These are phyloP conservation scores for Troglohyphantes excavatus DNA, from an alignment of 2,888 invertebrate species.

Conservation along the genomic window DNA sequence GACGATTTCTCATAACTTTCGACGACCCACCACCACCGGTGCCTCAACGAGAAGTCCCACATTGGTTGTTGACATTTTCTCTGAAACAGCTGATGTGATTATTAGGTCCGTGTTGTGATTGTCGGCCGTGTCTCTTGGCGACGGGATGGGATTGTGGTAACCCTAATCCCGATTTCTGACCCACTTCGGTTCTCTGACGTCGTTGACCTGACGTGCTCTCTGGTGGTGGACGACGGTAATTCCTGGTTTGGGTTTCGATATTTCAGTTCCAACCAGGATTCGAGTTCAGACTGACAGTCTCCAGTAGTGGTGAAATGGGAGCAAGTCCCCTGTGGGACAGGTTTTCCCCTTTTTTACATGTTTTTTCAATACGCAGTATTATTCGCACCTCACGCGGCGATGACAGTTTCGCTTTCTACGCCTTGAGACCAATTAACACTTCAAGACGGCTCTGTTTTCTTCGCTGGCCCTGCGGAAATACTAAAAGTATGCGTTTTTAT, in stretches of 20 bases:
- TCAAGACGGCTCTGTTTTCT: too few species aligned
- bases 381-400: constrained; percentile 7
- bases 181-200: constrained; percentile 66
- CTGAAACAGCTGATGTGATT: constrained; percentile 9
- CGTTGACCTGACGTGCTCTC: constrained; percentile 75
- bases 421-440: not conserved
- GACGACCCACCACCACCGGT: not conserved
- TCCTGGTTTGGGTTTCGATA: constrained; percentile 56
- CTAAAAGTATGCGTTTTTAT: too few species aligned
- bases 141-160: constrained; percentile 27
- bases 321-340: constrained; percentile 32
- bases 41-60: not conserved
- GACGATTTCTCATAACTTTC: constrained; percentile 19
- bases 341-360: constrained; percentile 45
- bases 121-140: constrained; percentile 21
- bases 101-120: not conserved
- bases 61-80: not conserved
- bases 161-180: constrained; percentile 63
- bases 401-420: constrained; percentile 24
- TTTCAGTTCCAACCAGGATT: constrained; percentile 59
- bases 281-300: constrained; percentile 51
- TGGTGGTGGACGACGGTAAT: constrained; percentile 67
- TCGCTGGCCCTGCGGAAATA: too few species aligned
- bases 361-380: too few species aligned
- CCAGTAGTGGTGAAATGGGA: constrained; percentile 51